Percentiles rank a stretch among this genome's conserved stretches.
Conservation (phyloP, 2,797 vertebrate genomes). For the Xenops minutus region DNA sequence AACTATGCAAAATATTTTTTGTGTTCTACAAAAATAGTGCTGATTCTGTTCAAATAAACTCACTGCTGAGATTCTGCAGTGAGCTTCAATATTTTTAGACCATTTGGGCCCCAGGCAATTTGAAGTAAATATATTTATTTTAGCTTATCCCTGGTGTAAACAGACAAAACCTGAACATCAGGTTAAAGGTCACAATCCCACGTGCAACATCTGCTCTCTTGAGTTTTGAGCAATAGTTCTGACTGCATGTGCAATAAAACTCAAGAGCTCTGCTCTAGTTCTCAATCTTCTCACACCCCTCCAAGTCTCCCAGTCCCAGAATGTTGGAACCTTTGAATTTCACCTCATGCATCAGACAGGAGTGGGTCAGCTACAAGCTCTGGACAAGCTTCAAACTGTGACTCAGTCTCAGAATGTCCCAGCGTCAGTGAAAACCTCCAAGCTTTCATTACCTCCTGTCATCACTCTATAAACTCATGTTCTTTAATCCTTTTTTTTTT, state of each 20-base stretch:
- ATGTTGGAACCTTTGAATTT: background rate
- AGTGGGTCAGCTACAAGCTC: background rate
- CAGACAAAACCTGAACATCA: constrained; percentile 55
- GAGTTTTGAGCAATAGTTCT: constrained; percentile 24
- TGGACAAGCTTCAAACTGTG: background rate
- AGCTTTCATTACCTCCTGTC: background rate
- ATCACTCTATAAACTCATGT: background rate
- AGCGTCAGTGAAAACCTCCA: background rate
- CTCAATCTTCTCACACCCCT: background rate
- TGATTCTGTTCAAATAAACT: constrained; percentile 40
- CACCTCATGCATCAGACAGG: background rate
- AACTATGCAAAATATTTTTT: background rate
- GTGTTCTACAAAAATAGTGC: constrained; percentile 28
- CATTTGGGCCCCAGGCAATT: constrained; percentile 28
- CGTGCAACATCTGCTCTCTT: background rate
- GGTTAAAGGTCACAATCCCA: constrained; percentile 48
- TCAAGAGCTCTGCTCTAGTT: background rate
- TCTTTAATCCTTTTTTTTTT: background rate
- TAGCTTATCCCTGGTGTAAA: constrained; percentile 27
- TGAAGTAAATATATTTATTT: constrained; percentile 53
- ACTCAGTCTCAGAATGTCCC: background rate
- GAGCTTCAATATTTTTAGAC: constrained; percentile 42
- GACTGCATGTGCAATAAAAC: background rate
- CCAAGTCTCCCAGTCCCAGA: background rate
- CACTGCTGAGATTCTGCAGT: background rate